Evolutionary conservation across 2,888 invertebrate species (phyloP).

Genomic region (Orthosia gothica): DNA sequence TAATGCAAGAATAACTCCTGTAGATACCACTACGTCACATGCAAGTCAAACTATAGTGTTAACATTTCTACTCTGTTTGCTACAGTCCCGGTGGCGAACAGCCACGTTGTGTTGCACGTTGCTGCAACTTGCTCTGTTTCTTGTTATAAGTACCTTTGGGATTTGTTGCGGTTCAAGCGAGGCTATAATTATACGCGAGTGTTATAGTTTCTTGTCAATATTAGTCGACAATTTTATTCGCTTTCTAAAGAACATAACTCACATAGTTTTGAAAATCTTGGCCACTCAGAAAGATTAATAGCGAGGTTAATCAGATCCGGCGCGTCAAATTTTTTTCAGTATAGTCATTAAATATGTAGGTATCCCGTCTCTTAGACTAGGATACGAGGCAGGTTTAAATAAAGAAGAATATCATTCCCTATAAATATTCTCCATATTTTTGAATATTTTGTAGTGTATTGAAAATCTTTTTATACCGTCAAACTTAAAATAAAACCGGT

Average conservation of each 20-base stretch:
- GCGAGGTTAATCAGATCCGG: neutral
- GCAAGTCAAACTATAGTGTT: slow-evolving; percentile 68
- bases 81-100: slow-evolving; percentile 74
- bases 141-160: slow-evolving; percentile 36
- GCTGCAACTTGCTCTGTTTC: slow-evolving; percentile 70
- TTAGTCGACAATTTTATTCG: no score
- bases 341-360: neutral
- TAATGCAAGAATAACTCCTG: neutral
- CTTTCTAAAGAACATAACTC: no score
- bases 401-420: neutral
- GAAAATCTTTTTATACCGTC: no score
- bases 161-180: slow-evolving; percentile 11
- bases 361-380: neutral
- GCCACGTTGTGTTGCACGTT: slow-evolving; percentile 74
- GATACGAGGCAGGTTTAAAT: neutral
- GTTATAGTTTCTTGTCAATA: no score
- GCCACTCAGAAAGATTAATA: neutral
- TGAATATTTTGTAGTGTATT: no score
- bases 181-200: neutral
- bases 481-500: no score
- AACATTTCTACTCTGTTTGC: slow-evolving; percentile 77
- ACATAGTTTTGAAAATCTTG: neutral
- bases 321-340: neutral
- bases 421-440: neutral
- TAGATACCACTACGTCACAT: neutral